phyloP scores from a whole-genome alignment of 2,888 invertebrate species.

The Tribolium freemani region DNA sequence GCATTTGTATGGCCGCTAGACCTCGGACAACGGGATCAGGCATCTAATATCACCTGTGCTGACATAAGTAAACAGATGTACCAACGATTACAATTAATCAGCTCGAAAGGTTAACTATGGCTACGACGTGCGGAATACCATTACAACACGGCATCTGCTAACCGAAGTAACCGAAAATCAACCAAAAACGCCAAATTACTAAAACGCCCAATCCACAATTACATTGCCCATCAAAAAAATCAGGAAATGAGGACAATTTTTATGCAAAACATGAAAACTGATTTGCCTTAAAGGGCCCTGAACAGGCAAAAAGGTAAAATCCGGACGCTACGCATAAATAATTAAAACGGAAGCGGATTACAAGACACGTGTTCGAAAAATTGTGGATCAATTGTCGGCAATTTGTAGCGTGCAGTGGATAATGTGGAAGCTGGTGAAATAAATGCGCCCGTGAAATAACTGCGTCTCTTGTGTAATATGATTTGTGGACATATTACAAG shows the following conservation, averaged over 20 bases:
- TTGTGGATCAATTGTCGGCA: neutral
- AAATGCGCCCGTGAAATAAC: neutral
- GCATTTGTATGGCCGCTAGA: constrained; percentile 54
- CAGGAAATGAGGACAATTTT: neutral
- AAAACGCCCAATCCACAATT: neutral
- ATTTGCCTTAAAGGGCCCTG: too few species aligned
- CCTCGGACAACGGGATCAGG: constrained; percentile 55
- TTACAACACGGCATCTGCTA: constrained; percentile 34
- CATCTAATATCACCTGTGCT: constrained; percentile 56
- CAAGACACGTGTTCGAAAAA: neutral
- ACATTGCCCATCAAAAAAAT: neutral
- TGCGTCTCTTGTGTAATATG: constrained; percentile 4
- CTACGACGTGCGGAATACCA: constrained; percentile 24
- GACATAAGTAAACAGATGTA: constrained; percentile 53
- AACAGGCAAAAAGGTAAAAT: too few species aligned
- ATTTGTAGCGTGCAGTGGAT: neutral
- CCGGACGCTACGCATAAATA: too few species aligned
- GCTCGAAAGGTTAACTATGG: constrained; percentile 45
- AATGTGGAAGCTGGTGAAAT: neutral
- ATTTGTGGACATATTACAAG: constrained; percentile 25
- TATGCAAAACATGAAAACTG: too few species aligned
- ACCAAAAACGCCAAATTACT: too few species aligned
- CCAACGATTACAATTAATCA: constrained; percentile 51
- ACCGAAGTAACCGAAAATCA: neutral
- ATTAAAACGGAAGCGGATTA: too few species aligned